Conservation (phyloP, 1,140 invertebrate species). For the Phocides pigmalion region DNA sequence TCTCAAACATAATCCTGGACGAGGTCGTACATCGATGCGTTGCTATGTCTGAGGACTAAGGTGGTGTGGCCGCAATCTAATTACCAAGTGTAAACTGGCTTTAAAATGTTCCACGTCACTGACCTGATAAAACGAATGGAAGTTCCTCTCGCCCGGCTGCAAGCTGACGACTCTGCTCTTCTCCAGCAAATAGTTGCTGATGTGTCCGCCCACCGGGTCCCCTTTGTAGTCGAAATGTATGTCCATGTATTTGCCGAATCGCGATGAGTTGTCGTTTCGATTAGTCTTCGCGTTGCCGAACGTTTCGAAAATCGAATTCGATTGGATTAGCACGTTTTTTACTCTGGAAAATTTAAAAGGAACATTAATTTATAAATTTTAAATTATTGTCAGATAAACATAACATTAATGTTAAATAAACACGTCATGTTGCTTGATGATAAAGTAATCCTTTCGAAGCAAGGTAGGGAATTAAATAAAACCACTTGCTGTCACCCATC, state of each 20-base stretch:
- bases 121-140: conserved; percentile 99
- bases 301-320: conserved; percentile 97
- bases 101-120: neutral
- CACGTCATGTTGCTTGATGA: no score
- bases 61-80: no score
- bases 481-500: no score
- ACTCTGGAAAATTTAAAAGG: conserved; percentile 88
- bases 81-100: neutral
- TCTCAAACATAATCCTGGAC: no score
- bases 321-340: conserved; percentile 98
- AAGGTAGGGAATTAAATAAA: no score
- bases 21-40: no score
- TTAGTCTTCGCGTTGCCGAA: conserved; percentile 99
- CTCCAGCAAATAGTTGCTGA: conserved; percentile 98
- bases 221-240: conserved; percentile 99
- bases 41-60: no score
- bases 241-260: conserved; percentile 99
- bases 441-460: no score
- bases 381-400: no score
- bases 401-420: no score
- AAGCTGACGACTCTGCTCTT: conserved; percentile 97
- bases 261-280: conserved; percentile 98
- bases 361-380: neutral
- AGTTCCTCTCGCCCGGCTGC: conserved; percentile 97
- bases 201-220: conserved; percentile 97